A percentile compares a stretch with the other conserved stretches of the same genome.
Conservation (phyloP, 2,797 vertebrate species). For the Bovichtus diacanthus region DNA sequence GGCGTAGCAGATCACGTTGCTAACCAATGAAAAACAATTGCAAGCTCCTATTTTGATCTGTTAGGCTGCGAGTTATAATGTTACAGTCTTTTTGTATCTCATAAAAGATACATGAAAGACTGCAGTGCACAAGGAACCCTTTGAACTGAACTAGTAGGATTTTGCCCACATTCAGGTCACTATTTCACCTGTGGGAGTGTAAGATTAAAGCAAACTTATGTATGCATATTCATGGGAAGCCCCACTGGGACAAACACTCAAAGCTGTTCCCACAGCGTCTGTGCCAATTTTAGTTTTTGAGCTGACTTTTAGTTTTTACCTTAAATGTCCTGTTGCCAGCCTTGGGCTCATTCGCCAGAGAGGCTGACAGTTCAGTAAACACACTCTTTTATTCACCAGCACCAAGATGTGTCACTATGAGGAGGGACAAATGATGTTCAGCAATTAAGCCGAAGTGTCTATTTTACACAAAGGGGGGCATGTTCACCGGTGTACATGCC, state of each 20-base stretch:
- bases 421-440: slow-evolving; percentile 27
- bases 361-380: slow-evolving; percentile 19
- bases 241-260: slow-evolving; percentile 46
- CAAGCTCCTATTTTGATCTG: slow-evolving; percentile 1
- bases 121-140: not conserved
- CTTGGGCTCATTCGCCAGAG: slow-evolving; percentile 6
- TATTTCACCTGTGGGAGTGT: slow-evolving; percentile 45
- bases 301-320: slow-evolving; percentile 38
- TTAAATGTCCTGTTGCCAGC: slow-evolving; percentile 39
- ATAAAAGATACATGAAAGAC: slow-evolving; percentile 1
- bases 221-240: slow-evolving; percentile 50
- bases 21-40: slow-evolving; percentile 21
- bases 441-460: slow-evolving; percentile 12
- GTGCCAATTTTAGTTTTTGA: slow-evolving; percentile 21
- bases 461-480: slow-evolving; percentile 18
- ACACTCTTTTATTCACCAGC: slow-evolving; percentile 34
- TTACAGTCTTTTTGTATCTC: slow-evolving; percentile 11
- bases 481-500: not conserved
- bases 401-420: slow-evolving; percentile 23
- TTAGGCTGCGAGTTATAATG: slow-evolving; percentile 19
- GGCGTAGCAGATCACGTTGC: slow-evolving; percentile 15
- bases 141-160: slow-evolving; percentile 9
- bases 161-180: slow-evolving; percentile 37
- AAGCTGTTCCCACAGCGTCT: slow-evolving; percentile 11
- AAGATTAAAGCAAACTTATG: slow-evolving; percentile 39